Evolutionary conservation across 2,888 invertebrate genomes (phyloP).

Genomic region (Cryptus armator): DNA sequence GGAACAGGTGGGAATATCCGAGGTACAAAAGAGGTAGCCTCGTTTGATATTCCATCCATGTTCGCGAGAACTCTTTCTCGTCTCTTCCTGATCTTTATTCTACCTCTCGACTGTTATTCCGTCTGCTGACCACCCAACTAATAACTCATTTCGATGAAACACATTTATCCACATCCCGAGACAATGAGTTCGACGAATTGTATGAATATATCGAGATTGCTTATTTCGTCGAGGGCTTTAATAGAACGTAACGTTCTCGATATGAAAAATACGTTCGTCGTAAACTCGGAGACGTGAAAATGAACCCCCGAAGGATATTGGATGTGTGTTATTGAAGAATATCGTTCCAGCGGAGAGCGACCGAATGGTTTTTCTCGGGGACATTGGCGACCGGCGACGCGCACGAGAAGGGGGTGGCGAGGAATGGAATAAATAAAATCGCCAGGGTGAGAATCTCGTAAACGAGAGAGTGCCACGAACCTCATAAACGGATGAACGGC

Average conservation of each 20-base stretch:
- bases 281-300: conserved; percentile 27
- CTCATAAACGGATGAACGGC: conserved; percentile 58
- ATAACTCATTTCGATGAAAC: conserved; percentile 34
- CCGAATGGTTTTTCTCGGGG: conserved; percentile 59
- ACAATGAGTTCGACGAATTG: neutral
- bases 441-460: conserved; percentile 50
- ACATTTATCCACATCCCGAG: neutral
- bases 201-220: conserved; percentile 8
- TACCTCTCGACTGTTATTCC: conserved; percentile 1
- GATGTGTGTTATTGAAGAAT: conserved; percentile 53
- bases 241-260: neutral
- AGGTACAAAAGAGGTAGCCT: conserved; percentile 56
- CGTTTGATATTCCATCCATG: conserved; percentile 62
- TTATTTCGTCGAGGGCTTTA: conserved; percentile 26
- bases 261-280: conserved; percentile 11
- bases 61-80: conserved; percentile 37
- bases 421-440: conserved; percentile 30
- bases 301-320: conserved; percentile 20
- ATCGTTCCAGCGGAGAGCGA: conserved; percentile 38
- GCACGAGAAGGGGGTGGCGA: conserved; percentile 19
- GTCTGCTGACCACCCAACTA: conserved; percentile 11
- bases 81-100: conserved; percentile 54
- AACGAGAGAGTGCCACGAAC: conserved; percentile 61
- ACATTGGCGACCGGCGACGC: conserved; percentile 38
- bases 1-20: conserved; percentile 68